Evolutionary conservation across 2,113 vertebrate species (phyloP).

Genomic region (Charina bottae): DNA sequence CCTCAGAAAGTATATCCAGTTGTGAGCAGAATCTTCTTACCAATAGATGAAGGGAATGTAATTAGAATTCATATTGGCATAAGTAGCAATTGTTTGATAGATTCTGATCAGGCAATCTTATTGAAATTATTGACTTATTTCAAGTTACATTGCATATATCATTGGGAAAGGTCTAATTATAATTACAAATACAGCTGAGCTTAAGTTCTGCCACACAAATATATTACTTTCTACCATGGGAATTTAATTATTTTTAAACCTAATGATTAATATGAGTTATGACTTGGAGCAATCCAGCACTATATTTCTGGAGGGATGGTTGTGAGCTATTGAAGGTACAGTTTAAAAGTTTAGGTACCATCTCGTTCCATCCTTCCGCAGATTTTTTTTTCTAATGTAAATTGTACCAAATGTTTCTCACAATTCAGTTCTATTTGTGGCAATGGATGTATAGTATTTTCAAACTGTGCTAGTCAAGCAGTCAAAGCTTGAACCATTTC

Average conservation of each 20-base stretch:
- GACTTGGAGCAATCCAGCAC: background rate
- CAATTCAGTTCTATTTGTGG: background rate
- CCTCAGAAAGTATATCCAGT: background rate
- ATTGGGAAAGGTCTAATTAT: conserved; percentile 7
- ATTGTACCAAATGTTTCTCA: background rate
- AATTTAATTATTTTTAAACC: background rate
- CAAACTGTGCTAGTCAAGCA: background rate
- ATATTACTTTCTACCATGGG: background rate
- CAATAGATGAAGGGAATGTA: background rate
- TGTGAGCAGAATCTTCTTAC: conserved; percentile 13
- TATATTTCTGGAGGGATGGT: background rate
- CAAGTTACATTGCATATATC: background rate
- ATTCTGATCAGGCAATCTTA: background rate
- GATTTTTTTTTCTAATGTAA: background rate
- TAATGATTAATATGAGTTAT: background rate
- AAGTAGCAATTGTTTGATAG: background rate
- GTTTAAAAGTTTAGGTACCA: background rate
- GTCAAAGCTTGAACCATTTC: background rate
- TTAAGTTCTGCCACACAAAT: background rate
- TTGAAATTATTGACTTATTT: background rate
- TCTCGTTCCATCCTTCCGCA: background rate
- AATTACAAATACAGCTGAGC: background rate
- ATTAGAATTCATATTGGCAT: background rate
- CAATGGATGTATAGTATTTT: background rate
- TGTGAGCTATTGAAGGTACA: background rate